These are phyloP conservation scores for Furnarius figulus DNA, from an alignment of 2,113 vertebrate genomes.

Conservation along the genomic window DNA sequence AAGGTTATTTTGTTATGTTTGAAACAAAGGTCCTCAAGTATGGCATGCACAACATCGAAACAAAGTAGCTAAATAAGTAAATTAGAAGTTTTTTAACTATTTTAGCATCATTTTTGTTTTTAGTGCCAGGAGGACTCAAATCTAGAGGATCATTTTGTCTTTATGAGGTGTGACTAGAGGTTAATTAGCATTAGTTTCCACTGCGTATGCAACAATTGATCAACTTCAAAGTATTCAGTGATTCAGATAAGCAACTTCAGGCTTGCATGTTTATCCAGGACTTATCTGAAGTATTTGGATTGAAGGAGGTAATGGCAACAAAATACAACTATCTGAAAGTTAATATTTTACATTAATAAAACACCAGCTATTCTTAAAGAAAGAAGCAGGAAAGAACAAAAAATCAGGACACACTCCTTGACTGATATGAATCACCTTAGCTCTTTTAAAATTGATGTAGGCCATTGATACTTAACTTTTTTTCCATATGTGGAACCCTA, in stretches of 20 bases:
- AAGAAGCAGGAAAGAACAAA: conserved; percentile 12
- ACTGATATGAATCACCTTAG: neutral
- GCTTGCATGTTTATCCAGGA: conserved; percentile 9
- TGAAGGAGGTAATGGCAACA: conserved; percentile 11
- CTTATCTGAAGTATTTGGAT: conserved; percentile 44
- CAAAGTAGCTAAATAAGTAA: neutral
- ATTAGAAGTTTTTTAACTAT: neutral
- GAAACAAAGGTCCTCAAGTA: neutral
- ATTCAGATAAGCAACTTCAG: conserved; percentile 50
- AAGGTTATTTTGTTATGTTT: neutral
- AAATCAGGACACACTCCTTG: neutral
- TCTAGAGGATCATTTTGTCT: neutral
- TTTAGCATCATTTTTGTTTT: neutral
- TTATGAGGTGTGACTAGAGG: neutral
- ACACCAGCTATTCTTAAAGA: neutral
- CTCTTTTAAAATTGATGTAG: neutral
- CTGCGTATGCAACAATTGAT: neutral
- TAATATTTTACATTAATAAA: conserved; percentile 61
- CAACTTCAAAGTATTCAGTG: conserved; percentile 37
- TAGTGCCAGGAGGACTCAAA: neutral
- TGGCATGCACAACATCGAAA: neutral
- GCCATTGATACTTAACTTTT: neutral
- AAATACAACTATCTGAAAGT: conserved; percentile 19
- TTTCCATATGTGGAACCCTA: neutral
- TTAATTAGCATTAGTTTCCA: conserved; percentile 2